Evolutionary conservation across 30 jellyfish, hydroid and myxozoan genomes (phyloP), one percentile per base, ranked within the genome.

Genomic region (Hydractinia echinata): DNA sequence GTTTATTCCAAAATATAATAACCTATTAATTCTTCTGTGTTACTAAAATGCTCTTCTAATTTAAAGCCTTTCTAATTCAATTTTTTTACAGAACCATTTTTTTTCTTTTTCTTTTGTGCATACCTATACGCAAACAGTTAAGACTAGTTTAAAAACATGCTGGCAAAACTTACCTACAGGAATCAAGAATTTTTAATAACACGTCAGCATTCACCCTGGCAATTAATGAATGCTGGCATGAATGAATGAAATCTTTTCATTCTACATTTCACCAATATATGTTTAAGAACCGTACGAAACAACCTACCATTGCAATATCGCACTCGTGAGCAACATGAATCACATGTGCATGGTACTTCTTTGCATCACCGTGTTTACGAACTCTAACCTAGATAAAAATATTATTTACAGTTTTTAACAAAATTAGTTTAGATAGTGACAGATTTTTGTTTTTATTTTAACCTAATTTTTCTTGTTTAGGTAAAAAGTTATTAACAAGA

Each of bases 281-380:
- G 44, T 30, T 16, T 11, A 58, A 11, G 18, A 58, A 58, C 69
- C 19, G 18, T 11, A 58, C 2, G 2, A 13, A 13, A 7, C 20
- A 55, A 14, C 81, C 73, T 76, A 88, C 96, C 96, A 88, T 81
- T 11, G 96, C 96, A 50, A 88, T 77, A 78, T 88, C 96, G 69
- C 90, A 88, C 15, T 82, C 92, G 82, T 88, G 96, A 3, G 92
- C 96, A 67, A 88, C 94, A 83, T 76, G 89, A 14, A 88, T 72
- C 8, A 88, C 82, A 76, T 83, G 66, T 6, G 94, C 96, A 64
- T 71, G 76, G 70, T 88, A 88, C 89, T 88, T 88, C 71, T 88
- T 88, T 0, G 96, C 87, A 83, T 88, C 96, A n/a, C 96, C 96
- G 67, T 88, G 95, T 49, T 88, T 88, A 51, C 96, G 85, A 18